These are phyloP conservation scores for Malurus melanocephalus DNA, from an alignment of 2,113 vertebrate genomes.

Conservation along the genomic window DNA sequence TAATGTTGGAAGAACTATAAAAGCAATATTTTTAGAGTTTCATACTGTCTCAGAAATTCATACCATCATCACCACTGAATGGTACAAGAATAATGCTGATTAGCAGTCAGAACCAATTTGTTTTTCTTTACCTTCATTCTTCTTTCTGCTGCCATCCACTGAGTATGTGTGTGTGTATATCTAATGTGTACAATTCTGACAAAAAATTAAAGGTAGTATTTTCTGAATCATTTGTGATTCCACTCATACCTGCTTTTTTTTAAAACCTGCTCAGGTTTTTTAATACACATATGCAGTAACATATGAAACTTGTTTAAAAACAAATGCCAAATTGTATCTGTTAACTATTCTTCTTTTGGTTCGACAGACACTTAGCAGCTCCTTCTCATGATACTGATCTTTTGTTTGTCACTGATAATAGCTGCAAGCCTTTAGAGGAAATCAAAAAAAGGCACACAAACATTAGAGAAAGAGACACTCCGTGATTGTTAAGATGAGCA, in stretches of 20 bases:
- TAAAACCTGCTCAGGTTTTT: neutral
- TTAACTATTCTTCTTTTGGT: neutral
- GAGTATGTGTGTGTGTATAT: rapidly evolving
- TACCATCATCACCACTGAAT: neutral
- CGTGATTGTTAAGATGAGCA: neutral
- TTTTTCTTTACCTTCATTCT: neutral
- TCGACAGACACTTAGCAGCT: neutral
- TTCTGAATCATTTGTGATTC: neutral
- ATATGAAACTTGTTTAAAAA: neutral
- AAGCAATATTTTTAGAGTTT: neutral
- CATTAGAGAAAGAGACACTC: neutral
- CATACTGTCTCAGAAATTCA: neutral
- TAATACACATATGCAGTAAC: neutral
- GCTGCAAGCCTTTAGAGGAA: neutral
- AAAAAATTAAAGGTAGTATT: neutral
- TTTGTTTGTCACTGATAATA: neutral
- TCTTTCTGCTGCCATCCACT: neutral
- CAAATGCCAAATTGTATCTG: neutral
- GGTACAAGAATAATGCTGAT: neutral
- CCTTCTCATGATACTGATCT: neutral
- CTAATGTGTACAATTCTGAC: neutral
- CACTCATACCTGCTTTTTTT: neutral
- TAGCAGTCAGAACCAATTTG: neutral
- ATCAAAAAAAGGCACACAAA: neutral
- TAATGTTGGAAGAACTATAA: neutral